Percentiles rank a stretch among this genome's conserved stretches.
Evolutionary conservation across 2,113 vertebrate genomes (phyloP).

Genomic region (Esox niger): DNA sequence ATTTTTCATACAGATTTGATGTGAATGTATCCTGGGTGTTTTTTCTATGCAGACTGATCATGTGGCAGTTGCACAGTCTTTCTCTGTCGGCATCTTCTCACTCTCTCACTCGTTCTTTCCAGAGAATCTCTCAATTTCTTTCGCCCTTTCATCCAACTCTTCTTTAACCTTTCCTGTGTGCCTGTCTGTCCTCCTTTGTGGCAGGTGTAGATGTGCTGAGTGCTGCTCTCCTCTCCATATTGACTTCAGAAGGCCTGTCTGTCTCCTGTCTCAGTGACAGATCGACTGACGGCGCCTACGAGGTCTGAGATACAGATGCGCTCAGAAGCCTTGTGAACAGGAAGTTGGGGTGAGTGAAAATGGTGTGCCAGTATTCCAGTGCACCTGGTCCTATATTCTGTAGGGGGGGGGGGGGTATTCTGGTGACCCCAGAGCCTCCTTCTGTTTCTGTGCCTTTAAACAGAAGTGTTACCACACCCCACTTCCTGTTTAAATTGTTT

Average conservation of each 20-base stretch:
- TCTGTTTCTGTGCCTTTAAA: conserved; percentile 20
- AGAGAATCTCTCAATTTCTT: conserved; percentile 21
- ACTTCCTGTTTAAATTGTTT: conserved; percentile 64
- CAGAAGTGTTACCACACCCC: conserved; percentile 20
- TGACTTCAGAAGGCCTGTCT: conserved; percentile 58
- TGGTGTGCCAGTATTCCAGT: conserved; percentile 14
- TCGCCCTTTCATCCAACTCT: conserved; percentile 28
- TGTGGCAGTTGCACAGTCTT: neutral
- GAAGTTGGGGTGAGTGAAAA: conserved; percentile 46
- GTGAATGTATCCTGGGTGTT: neutral
- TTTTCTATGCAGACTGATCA: neutral
- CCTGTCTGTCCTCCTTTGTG: conserved; percentile 45
- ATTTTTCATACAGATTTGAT: neutral
- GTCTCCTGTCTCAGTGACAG: conserved; percentile 47
- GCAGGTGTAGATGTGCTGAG: conserved; percentile 68
- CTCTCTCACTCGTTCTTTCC: too few species aligned
- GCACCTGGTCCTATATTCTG: conserved; percentile 1
- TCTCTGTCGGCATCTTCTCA: conserved; percentile 33
- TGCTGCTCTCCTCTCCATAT: conserved; percentile 60
- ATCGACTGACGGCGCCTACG: conserved; percentile 55
- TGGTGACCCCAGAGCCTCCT: conserved; percentile 24
- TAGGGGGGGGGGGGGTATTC: conserved; percentile 20
- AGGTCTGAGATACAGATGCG: conserved; percentile 7
- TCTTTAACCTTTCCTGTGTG: conserved; percentile 42
- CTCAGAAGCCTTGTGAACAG: conserved; percentile 13